phyloP scores from a whole-genome alignment of 1,140 invertebrate species.

The Trichonephila inaurata region DNA sequence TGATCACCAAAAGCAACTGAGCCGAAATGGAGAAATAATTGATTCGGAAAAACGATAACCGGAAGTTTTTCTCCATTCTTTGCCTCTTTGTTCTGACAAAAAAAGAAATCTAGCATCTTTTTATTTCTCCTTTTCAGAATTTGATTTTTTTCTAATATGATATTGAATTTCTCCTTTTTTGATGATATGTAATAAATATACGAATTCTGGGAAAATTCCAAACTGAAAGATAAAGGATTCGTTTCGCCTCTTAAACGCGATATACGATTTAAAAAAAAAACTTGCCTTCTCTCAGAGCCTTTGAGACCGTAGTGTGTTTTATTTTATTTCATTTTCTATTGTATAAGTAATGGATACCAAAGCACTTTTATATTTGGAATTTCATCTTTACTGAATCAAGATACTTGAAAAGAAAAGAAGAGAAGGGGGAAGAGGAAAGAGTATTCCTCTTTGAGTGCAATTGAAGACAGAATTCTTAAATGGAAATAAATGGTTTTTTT shows the following conservation, averaged over 20 bases:
- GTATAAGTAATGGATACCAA: slow-evolving; percentile 72
- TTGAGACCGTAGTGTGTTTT: slow-evolving; percentile 42
- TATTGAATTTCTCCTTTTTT: slow-evolving; percentile 70
- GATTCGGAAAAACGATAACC: slow-evolving; percentile 71
- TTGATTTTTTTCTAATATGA: slow-evolving; percentile 58
- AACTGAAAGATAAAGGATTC: slow-evolving; percentile 59
- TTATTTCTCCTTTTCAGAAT: slow-evolving; percentile 43
- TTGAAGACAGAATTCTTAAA: slow-evolving; percentile 69
- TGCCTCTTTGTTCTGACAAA: slow-evolving; percentile 37
- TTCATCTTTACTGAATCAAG: slow-evolving; percentile 37
- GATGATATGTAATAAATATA: slow-evolving; percentile 75
- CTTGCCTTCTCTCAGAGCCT: slow-evolving; percentile 53
- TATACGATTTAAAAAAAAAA: slow-evolving; percentile 73
- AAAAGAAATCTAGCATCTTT: not conserved
- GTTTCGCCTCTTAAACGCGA: slow-evolving; percentile 58
- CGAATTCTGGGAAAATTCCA: slow-evolving; percentile 66
- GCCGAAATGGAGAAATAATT: slow-evolving; percentile 71
- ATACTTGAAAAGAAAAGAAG: not conserved
- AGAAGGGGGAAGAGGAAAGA: not conserved
- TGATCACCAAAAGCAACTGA: slow-evolving; percentile 69
- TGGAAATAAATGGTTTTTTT: slow-evolving; percentile 71
- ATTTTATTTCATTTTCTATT: slow-evolving; percentile 69
- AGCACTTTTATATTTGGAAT: slow-evolving; percentile 69
- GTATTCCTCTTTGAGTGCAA: slow-evolving; percentile 29
- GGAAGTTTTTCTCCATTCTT: slow-evolving; percentile 65